Conservation (phyloP, 2,888 invertebrate genomes). For the Campaea margaritaria region DNA sequence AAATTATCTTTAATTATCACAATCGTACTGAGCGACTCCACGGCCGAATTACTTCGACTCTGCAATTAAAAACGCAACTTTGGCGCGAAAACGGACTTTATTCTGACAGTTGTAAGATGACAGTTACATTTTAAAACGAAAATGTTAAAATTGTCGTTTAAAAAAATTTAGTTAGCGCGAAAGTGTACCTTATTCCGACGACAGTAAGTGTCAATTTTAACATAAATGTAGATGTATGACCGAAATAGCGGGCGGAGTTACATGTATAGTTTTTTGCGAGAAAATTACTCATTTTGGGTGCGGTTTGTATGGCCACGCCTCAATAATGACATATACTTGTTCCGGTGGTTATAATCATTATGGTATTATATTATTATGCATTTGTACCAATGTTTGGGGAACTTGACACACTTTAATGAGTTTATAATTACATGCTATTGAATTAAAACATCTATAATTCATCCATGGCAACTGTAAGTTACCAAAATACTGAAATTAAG, state of each 20-base stretch:
- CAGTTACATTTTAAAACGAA: constrained; percentile 13
- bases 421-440: constrained; percentile 16
- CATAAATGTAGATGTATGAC: constrained; percentile 24
- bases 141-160: constrained; percentile 10
- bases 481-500: too few species aligned
- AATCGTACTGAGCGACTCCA: constrained; percentile 37
- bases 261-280: constrained; percentile 35
- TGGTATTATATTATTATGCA: constrained; percentile 18
- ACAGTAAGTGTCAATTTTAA: constrained; percentile 35
- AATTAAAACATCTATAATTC: neutral
- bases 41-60: constrained; percentile 6
- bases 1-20: constrained; percentile 63
- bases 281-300: constrained; percentile 42
- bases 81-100: constrained; percentile 32
- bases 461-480: too few species aligned
- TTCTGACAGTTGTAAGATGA: constrained; percentile 24
- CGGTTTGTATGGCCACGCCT: constrained; percentile 36
- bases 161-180: constrained; percentile 26
- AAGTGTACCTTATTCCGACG: constrained; percentile 38
- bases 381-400: constrained; percentile 30
- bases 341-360: constrained; percentile 26
- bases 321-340: constrained; percentile 25
- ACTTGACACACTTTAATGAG: constrained; percentile 17
- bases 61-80: constrained; percentile 23
- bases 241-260: constrained; percentile 40